phyloP scores from a whole-genome alignment of 1,140 invertebrate genomes.

The Papilio machaon region DNA sequence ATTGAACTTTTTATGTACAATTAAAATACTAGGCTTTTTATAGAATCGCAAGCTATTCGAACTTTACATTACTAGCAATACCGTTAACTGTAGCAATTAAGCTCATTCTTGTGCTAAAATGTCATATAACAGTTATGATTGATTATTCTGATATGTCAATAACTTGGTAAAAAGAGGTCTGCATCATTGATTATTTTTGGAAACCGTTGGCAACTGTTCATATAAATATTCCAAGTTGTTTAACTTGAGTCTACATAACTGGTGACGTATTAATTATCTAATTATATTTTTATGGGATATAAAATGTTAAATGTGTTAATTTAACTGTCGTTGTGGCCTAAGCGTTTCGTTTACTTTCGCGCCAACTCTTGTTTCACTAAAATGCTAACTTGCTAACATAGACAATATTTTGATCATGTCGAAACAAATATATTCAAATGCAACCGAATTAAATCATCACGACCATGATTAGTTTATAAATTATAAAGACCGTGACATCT shows the following conservation, averaged over 20 bases:
- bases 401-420: background rate
- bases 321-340: background rate
- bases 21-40: slow-evolving; percentile 1
- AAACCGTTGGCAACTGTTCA: background rate
- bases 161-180: background rate
- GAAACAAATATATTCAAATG: background rate
- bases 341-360: background rate
- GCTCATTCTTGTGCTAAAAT: background rate
- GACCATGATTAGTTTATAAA: background rate
- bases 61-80: background rate
- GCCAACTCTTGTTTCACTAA: background rate
- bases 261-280: background rate
- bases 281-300: background rate
- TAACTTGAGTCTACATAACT: background rate
- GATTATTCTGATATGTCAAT: background rate
- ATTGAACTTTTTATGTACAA: slow-evolving; percentile 4
- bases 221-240: background rate
- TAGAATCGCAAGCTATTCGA: background rate
- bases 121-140: background rate
- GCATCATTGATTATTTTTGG: background rate
- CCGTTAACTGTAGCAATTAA: background rate
- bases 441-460: background rate
- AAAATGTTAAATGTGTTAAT: background rate
- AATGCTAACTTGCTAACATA: background rate
- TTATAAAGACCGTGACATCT: background rate